These are phyloP conservation scores for Lerema accius DNA, from an alignment of 1,140 invertebrate species.

Conservation along the genomic window DNA sequence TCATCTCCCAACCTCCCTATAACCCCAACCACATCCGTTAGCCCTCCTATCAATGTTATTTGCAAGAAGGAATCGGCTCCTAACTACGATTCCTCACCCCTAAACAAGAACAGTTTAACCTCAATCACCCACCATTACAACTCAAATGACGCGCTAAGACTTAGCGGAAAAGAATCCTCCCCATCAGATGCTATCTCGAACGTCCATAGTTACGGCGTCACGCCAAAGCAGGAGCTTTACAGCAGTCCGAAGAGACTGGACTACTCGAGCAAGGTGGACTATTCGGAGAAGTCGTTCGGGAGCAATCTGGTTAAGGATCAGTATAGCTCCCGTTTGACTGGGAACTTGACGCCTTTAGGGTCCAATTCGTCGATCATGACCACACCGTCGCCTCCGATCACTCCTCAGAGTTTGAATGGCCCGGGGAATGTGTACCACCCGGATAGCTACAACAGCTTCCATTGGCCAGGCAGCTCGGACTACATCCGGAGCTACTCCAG, in stretches of 20 bases:
- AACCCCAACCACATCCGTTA: constrained; percentile 85
- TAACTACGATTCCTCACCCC: constrained; percentile 70
- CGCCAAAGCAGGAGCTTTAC: constrained; percentile 74
- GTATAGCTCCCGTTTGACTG: constrained; percentile 75
- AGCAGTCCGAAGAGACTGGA: constrained; percentile 74
- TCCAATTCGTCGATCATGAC: constrained; percentile 86
- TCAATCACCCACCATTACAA: constrained; percentile 65
- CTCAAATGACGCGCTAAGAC: constrained; percentile 57
- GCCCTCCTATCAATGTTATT: constrained; percentile 84
- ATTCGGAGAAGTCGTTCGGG: constrained; percentile 69
- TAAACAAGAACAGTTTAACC: constrained; percentile 61
- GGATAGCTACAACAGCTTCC: constrained; percentile 83
- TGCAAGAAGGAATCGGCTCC: constrained; percentile 83
- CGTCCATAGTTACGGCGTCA: constrained; percentile 71
- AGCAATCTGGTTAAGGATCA: constrained; percentile 74
- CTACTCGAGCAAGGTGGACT: constrained; percentile 72
- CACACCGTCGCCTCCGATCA: constrained; percentile 86
- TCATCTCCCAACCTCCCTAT: constrained; percentile 83
- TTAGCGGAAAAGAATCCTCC: constrained; percentile 76
- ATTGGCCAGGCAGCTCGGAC: constrained; percentile 81
- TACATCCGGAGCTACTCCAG: constrained; percentile 78
- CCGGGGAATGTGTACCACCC: constrained; percentile 80
- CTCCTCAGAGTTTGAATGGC: constrained; percentile 81
- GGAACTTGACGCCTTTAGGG: constrained; percentile 85
- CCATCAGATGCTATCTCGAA: constrained; percentile 64